phyloP scores from a whole-genome alignment of 2,888 invertebrate species.

The Masnerella sp. region DNA sequence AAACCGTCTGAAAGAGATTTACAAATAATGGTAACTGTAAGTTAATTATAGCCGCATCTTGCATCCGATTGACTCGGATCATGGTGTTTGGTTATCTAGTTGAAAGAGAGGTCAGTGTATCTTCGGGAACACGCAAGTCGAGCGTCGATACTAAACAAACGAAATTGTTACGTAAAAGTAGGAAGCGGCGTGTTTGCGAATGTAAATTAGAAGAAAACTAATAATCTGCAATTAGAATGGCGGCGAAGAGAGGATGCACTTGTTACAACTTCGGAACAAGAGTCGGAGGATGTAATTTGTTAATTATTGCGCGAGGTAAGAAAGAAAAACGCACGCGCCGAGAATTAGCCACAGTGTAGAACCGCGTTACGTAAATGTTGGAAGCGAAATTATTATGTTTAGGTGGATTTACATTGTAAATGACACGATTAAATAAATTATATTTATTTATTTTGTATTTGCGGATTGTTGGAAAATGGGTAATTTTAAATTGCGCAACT shows the following conservation, averaged over 20 bases:
- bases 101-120: conserved; percentile 11
- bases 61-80: conserved; percentile 31
- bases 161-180: conserved; percentile 44
- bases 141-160: conserved; percentile 24
- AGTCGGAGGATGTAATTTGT: conserved; percentile 17
- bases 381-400: conserved; percentile 6
- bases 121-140: conserved; percentile 27
- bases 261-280: conserved; percentile 2
- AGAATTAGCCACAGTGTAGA: not conserved
- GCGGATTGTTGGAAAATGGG: too few species aligned
- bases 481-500: too few species aligned
- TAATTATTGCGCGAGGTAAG: conserved; percentile 15
- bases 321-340: not conserved
- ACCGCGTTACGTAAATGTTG: conserved; percentile 2
- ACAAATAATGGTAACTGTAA: conserved; percentile 14
- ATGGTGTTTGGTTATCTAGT: conserved; percentile 3
- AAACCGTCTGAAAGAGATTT: conserved; percentile 1
- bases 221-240: conserved; percentile 34
- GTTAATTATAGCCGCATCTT: conserved; percentile 2
- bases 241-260: conserved; percentile 12
- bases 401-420: not conserved
- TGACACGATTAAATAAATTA: too few species aligned
- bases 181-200: conserved; percentile 29
- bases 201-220: conserved; percentile 42
- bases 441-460: too few species aligned